phyloP scores from a whole-genome alignment of 35 echinoderm and acorn worm genomes.

The Heliocidaris erythrogramma region DNA sequence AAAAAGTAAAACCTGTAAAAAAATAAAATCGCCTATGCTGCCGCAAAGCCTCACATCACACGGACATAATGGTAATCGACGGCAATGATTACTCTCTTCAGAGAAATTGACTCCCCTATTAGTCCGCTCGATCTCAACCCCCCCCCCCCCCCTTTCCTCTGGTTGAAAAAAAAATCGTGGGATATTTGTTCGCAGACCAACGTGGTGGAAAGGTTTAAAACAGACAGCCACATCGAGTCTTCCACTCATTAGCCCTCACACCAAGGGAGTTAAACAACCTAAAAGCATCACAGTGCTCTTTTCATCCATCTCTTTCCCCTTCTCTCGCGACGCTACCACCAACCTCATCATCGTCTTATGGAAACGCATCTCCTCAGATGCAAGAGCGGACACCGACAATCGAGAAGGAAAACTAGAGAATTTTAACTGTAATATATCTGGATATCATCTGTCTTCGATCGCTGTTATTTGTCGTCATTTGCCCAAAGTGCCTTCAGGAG shows the following conservation, averaged over 20 bases:
- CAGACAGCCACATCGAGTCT: background rate
- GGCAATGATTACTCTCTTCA: too few species aligned
- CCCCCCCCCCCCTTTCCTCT: background rate
- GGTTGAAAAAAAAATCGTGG: background rate
- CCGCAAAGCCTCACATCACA: too few species aligned
- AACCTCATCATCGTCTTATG: background rate
- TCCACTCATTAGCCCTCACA: background rate
- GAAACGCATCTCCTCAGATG: background rate
- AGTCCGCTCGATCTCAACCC: too few species aligned
- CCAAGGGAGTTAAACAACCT: background rate
- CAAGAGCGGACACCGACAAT: background rate
- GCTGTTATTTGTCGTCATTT: background rate
- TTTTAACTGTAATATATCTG: background rate
- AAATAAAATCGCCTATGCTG: too few species aligned
- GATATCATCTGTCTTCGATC: background rate
- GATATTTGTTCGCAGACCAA: background rate
- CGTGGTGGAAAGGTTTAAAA: slow-evolving; percentile 1
- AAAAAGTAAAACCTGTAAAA: too few species aligned
- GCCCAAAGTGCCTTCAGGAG: background rate
- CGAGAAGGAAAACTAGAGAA: background rate
- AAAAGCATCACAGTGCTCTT: background rate
- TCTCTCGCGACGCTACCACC: background rate
- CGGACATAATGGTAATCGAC: too few species aligned
- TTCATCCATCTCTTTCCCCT: background rate
- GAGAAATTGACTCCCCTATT: too few species aligned